phyloP scores from a whole-genome alignment of 2,113 vertebrate species.

The Rhinoptilus africanus region DNA sequence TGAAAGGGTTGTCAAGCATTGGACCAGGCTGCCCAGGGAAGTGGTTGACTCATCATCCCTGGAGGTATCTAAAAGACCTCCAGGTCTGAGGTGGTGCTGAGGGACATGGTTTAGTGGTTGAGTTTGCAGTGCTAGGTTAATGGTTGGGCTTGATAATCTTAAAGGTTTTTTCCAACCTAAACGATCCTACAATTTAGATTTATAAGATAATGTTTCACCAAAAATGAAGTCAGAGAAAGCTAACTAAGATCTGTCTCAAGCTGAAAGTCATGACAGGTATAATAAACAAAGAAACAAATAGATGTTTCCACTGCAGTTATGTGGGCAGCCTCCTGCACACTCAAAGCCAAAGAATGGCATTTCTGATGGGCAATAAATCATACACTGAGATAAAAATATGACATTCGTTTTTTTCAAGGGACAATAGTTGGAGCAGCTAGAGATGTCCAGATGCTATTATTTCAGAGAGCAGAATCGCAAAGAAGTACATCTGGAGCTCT shows the following conservation, averaged over 20 bases:
- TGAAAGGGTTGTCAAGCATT: background rate
- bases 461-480: background rate
- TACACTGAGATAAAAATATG: background rate
- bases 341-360: background rate
- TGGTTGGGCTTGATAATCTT: background rate
- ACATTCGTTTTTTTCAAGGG: background rate
- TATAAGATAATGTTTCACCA: background rate
- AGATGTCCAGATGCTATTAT: background rate
- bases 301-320: background rate
- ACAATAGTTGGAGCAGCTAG: background rate
- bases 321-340: background rate
- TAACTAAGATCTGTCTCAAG: background rate
- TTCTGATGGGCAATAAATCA: background rate
- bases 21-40: background rate
- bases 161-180: background rate
- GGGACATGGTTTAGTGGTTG: background rate
- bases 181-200: background rate
- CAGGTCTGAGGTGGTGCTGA: background rate
- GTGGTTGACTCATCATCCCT: background rate
- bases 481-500: background rate
- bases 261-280: background rate
- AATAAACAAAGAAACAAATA: background rate
- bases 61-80: background rate
- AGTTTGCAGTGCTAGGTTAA: background rate
- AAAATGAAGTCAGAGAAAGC: background rate